A percentile compares a stretch with the other conserved stretches of the same genome.
phyloP scores from a whole-genome alignment of 2,888 invertebrate species.

The Parapristionchus giblindavisi region DNA sequence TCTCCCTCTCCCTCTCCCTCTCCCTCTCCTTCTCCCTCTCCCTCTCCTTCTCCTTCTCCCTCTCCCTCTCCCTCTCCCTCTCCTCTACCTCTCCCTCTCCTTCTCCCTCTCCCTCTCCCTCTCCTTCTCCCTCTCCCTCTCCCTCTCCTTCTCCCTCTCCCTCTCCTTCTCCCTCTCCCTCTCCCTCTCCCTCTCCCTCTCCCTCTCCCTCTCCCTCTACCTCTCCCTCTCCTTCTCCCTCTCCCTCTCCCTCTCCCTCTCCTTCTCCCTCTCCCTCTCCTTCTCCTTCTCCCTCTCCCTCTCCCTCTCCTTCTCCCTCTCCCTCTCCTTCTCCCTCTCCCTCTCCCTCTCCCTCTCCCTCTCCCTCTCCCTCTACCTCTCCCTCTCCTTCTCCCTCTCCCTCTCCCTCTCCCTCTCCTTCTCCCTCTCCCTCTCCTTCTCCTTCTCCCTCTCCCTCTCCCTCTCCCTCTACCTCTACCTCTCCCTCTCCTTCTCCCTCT shows the following conservation, averaged over 20 bases:
- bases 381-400: background rate
- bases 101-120: background rate
- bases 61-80: background rate
- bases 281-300: background rate
- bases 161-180: conserved; percentile 40
- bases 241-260: background rate
- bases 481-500: conserved; percentile 9
- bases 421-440: background rate
- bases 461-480: background rate
- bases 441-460: background rate
- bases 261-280: background rate
- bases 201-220: background rate
- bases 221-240: background rate
- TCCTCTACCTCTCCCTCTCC: background rate
- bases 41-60: conserved; percentile 14
- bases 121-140: background rate
- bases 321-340: background rate
- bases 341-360: background rate
- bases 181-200: conserved; percentile 6
- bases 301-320: background rate
- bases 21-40: conserved; percentile 32
- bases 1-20: background rate
- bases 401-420: too few species aligned
- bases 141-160: conserved; percentile 20
- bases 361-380: background rate